Evolutionary conservation across 2,888 invertebrate species (phyloP).

Genomic region (Bimastos eiseni): DNA sequence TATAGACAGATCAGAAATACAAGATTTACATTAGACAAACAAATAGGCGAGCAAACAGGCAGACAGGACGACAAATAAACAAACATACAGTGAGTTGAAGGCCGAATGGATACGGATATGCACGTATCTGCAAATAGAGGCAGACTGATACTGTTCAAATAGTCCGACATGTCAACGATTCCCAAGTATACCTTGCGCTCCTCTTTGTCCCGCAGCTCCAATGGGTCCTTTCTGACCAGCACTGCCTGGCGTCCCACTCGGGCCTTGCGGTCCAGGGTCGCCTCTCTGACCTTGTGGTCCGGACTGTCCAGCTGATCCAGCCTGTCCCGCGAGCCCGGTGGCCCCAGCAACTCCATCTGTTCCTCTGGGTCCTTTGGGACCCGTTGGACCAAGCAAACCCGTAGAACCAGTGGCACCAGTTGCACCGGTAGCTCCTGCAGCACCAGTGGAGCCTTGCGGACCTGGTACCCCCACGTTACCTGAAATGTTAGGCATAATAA

Average conservation of each 20-base stretch:
- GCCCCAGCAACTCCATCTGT: slow-evolving; percentile 43
- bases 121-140: neutral
- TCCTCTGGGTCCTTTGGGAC: slow-evolving; percentile 35
- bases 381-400: slow-evolving; percentile 35
- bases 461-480: neutral
- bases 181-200: slow-evolving; percentile 63
- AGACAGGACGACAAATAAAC: neutral
- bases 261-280: slow-evolving; percentile 47
- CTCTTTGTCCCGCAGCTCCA: slow-evolving; percentile 32
- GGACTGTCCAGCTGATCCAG: slow-evolving; percentile 43
- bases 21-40: no score
- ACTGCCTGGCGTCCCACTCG: slow-evolving; percentile 42
- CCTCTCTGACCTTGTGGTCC: slow-evolving; percentile 35
- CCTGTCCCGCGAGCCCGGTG: slow-evolving; percentile 47
- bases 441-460: slow-evolving; percentile 27
- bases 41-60: neutral
- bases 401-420: slow-evolving; percentile 25
- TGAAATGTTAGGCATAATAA: neutral
- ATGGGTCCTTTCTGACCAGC: slow-evolving; percentile 40
- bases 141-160: neutral
- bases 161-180: neutral
- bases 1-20: no score
- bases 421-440: slow-evolving; percentile 19
- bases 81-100: neutral
- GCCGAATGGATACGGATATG: no score